These are phyloP conservation scores for Micoletzkya japonica DNA, from an alignment of 2,888 invertebrate genomes.

Conservation along the genomic window DNA sequence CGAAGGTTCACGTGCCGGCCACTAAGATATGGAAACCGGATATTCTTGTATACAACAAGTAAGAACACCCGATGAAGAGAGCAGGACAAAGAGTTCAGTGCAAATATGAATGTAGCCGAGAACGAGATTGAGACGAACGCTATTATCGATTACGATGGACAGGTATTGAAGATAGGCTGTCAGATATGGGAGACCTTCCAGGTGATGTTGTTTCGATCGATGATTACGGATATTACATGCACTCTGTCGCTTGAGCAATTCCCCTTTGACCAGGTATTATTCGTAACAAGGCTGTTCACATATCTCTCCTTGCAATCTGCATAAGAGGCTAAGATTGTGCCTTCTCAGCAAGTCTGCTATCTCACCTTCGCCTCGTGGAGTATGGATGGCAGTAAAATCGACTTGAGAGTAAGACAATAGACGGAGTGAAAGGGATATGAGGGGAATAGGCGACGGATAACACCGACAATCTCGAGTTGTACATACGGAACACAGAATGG, in stretches of 20 bases:
- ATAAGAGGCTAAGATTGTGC: neutral
- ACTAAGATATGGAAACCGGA: slow-evolving; percentile 61
- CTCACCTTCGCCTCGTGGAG: slow-evolving; percentile 61
- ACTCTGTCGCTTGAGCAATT: slow-evolving; percentile 55
- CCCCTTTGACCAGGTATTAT: slow-evolving; percentile 55
- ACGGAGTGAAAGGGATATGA: neutral
- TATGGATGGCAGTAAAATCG: slow-evolving; percentile 58
- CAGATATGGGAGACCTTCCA: slow-evolving; percentile 11
- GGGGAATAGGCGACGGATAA: slow-evolving; percentile 40
- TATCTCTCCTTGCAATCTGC: neutral
- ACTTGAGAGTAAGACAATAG: slow-evolving; percentile 10
- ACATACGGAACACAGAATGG: slow-evolving; percentile 61
- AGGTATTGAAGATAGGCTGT: slow-evolving; percentile 33
- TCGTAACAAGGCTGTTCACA: neutral
- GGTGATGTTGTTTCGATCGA: slow-evolving; percentile 52
- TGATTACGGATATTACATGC: slow-evolving; percentile 60
- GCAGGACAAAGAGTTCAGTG: slow-evolving; percentile 36
- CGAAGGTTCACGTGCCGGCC: slow-evolving; percentile 56
- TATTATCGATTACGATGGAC: slow-evolving; percentile 50
- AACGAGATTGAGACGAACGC: slow-evolving; percentile 62
- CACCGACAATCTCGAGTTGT: slow-evolving; percentile 57
- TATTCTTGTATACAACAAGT: slow-evolving; percentile 61
- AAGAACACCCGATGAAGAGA: neutral
- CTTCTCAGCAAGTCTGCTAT: slow-evolving; percentile 54
- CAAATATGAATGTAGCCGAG: slow-evolving; percentile 61